Evolutionary conservation across 2,797 vertebrate species (phyloP).

Genomic region (Miichthys miiuy): DNA sequence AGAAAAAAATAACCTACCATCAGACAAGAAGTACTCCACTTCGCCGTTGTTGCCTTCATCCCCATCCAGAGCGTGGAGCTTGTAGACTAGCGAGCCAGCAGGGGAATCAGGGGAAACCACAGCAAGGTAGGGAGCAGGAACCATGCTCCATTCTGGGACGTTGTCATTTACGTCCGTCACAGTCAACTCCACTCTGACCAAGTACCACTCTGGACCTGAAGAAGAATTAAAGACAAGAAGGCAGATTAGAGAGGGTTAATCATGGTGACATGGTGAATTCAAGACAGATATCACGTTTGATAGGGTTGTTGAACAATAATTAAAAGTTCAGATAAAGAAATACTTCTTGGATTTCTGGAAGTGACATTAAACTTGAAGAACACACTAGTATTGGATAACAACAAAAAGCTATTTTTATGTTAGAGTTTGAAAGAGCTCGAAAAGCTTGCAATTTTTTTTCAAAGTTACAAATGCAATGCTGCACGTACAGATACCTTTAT

Average conservation of each 20-base stretch:
- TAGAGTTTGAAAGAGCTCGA: not conserved
- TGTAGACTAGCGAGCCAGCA: slow-evolving; percentile 87
- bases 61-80: slow-evolving; percentile 87
- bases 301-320: not conserved
- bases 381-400: not conserved
- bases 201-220: slow-evolving; percentile 89
- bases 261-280: not conserved
- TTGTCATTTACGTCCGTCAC: slow-evolving; percentile 92
- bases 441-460: not conserved
- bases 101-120: slow-evolving; percentile 84
- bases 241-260: not conserved
- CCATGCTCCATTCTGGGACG: slow-evolving; percentile 89
- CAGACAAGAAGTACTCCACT: slow-evolving; percentile 91
- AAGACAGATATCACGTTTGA: not conserved
- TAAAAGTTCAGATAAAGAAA: not conserved
- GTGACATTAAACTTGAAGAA: not conserved
- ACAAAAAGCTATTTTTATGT: not conserved
- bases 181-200: slow-evolving; percentile 86
- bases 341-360: not conserved
- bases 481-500: not conserved
- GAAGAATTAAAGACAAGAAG: not conserved
- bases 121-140: slow-evolving; percentile 87
- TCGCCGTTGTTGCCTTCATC: slow-evolving; percentile 89
- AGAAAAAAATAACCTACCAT: slow-evolving; percentile 79
- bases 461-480: not conserved